Evolutionary conservation across 2,888 invertebrate genomes (phyloP), one percentile per base, ranked within the genome.

Genomic region (Masnerella sp.): DNA sequence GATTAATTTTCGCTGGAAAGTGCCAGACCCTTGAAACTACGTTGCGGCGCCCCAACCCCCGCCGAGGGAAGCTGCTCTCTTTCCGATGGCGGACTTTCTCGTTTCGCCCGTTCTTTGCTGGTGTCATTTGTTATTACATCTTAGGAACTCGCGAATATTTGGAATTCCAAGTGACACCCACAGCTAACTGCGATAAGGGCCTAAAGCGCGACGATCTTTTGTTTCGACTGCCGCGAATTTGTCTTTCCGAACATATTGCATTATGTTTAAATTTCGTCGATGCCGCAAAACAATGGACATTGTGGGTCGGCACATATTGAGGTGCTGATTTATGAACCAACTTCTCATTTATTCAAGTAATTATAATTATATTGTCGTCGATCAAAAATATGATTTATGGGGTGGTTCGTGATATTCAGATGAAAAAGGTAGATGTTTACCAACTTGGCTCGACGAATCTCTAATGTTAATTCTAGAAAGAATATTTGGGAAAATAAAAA

Each of bases 61-160:
- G 56, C 68, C 40, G 49, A 49, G 67, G 34, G 59, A 61, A 43
- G 64, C 64, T 34, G 67, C 59, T 73, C 70, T 74, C 58, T 68
- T 70, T 70, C 51, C 59, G 47, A 69, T 74, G 74, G 59, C 59
- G 34, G 65, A 56, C 61, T 72, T 74, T 70, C 72, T 75, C 71
- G 69, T 67, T 76, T 64, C 75, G 72, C 54, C 67, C 40, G 69
- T 71, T 75, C 62, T 65, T 75, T 70, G 62, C 61, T 42, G 58
- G 79, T 84, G 84, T 84, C 85, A 83, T 85, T 85, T 83, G 85
- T 86, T 86, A 86, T 86, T 85, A 85, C 84, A 82, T 83, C 82
- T 83, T 82, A 83, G 84, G 79, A 83, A 81, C 82, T 84, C 82
- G 80, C 82, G 81, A 83, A 85, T 85, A 84, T 85, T 86, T 85